Conservation (phyloP, 2,113 vertebrate species). For the Hippocampus mohnikei region DNA sequence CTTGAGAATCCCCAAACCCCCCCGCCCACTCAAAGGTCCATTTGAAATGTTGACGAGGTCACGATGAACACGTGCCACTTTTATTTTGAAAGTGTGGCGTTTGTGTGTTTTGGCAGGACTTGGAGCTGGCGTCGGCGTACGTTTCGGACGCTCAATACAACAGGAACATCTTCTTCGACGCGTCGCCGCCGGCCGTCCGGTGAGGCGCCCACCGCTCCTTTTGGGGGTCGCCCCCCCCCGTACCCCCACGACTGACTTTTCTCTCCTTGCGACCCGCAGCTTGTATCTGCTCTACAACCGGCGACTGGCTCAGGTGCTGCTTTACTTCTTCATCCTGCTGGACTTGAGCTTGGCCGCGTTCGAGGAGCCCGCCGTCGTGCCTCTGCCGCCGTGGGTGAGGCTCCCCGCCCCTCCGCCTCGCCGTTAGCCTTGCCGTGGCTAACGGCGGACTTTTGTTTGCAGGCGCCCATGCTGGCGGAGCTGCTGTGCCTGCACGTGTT, state of each 20-base stretch:
- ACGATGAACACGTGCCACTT: not conserved
- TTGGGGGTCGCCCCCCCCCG: no score
- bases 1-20: no score
- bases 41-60: no score
- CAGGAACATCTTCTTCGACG: conserved; percentile 86
- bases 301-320: conserved; percentile 73
- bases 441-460: not conserved
- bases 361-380: conserved; percentile 82
- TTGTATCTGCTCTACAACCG: conserved; percentile 88
- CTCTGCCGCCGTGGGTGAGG: conserved; percentile 81
- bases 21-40: no score
- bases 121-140: conserved; percentile 83
- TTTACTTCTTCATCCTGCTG: conserved; percentile 84
- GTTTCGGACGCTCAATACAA: conserved; percentile 92
- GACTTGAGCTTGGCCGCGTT: conserved; percentile 83
- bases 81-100: not conserved
- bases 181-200: conserved; percentile 82
- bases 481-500: conserved; percentile 82
- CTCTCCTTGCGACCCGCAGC: conserved; percentile 53
- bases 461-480: conserved; percentile 82
- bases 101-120: conserved; percentile 64
- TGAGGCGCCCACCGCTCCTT: conserved; percentile 41
- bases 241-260: not conserved
- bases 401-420: no score
- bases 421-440: no score